A percentile compares a stretch with the other conserved stretches of the same genome.
Conservation (phyloP, 2,888 invertebrate species). For the Cheilosia impressa region DNA sequence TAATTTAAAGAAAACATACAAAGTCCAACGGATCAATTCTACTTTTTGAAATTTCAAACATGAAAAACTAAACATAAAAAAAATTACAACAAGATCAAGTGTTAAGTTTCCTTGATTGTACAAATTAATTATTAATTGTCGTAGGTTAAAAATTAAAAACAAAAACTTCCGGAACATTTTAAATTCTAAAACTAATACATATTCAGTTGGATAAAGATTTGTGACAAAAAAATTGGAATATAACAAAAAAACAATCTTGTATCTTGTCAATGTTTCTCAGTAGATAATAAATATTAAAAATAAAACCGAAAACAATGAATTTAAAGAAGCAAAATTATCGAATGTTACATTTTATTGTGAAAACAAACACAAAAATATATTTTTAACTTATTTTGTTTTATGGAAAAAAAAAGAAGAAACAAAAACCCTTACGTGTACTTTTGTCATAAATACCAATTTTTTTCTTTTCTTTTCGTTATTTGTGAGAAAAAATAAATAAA, state of each 20-base stretch:
- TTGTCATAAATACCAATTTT: slow-evolving; percentile 33
- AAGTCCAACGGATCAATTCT: slow-evolving; percentile 63
- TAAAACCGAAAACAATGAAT: slow-evolving; percentile 72
- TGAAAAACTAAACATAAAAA: slow-evolving; percentile 25
- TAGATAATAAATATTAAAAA: slow-evolving; percentile 58
- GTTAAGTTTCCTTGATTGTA: slow-evolving; percentile 73
- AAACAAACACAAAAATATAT: slow-evolving; percentile 16
- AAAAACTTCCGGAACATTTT: slow-evolving; percentile 64
- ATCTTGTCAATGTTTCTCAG: slow-evolving; percentile 64
- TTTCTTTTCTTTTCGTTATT: slow-evolving; percentile 68
- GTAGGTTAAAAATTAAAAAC: slow-evolving; percentile 58
- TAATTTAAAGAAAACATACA: slow-evolving; percentile 40
- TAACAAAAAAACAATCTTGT: slow-evolving; percentile 45
- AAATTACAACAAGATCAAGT: slow-evolving; percentile 41
- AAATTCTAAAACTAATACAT: slow-evolving; percentile 74
- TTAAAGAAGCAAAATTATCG: slow-evolving; percentile 65
- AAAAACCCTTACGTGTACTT: slow-evolving; percentile 15
- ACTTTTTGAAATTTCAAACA: slow-evolving; percentile 47
- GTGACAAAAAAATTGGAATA: slow-evolving; percentile 59
- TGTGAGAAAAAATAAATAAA: slow-evolving; percentile 25
- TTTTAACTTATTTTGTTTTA: slow-evolving; percentile 24
- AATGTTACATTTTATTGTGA: slow-evolving; percentile 58
- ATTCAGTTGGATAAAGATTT: slow-evolving; percentile 72
- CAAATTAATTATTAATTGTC: slow-evolving; percentile 74
- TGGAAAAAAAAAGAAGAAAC: slow-evolving; percentile 12